phyloP scores from a whole-genome alignment of 37 sponge, comb jelly and placozoan genomes.

The Aplysina aerophoba region DNA sequence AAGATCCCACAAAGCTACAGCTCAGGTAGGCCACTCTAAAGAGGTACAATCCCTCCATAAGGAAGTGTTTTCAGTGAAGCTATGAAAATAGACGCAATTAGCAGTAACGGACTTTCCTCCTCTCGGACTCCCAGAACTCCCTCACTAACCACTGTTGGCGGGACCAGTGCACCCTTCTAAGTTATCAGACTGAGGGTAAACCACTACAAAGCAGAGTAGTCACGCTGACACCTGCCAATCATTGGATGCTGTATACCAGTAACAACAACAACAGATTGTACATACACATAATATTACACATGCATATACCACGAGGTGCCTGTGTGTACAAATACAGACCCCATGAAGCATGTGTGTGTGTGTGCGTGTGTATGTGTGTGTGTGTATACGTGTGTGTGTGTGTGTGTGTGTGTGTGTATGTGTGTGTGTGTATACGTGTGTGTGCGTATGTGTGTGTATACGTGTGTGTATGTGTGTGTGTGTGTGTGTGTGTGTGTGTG shows the following conservation, averaged over 20 bases:
- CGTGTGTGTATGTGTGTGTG: not conserved
- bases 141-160: not conserved
- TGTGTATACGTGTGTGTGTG: constrained; percentile 11
- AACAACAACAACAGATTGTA: not conserved
- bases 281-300: not conserved
- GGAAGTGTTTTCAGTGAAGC: too few species aligned
- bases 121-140: not conserved
- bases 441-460: not conserved
- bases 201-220: too few species aligned
- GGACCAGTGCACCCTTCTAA: too few species aligned
- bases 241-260: too few species aligned
- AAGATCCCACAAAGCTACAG: too few species aligned
- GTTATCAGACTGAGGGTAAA: too few species aligned
- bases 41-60: too few species aligned
- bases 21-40: too few species aligned
- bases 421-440: not conserved
- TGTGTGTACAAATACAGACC: not conserved
- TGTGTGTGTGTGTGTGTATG: constrained; percentile 16
- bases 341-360: constrained; percentile 16
- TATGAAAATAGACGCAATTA: constrained; percentile 23
- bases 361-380: constrained; percentile 35
- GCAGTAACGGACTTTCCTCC: not conserved
- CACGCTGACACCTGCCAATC: too few species aligned
- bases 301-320: not conserved
- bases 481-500: constrained; percentile 13